These are phyloP conservation scores for Macrophya annulata DNA, from an alignment of 2,888 invertebrate species.

Conservation along the genomic window DNA sequence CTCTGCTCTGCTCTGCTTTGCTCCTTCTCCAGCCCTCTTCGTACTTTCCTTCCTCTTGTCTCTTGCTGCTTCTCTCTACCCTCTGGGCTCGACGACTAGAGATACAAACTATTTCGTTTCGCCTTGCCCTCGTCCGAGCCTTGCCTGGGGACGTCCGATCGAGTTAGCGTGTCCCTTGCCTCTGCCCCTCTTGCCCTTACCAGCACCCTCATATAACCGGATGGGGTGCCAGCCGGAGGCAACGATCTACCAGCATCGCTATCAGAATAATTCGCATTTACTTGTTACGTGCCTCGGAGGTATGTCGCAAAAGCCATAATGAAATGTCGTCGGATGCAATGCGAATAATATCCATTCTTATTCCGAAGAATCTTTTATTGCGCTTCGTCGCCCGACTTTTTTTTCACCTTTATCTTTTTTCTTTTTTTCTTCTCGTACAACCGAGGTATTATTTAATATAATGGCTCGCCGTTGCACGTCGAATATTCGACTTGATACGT, in stretches of 20 bases:
- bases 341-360: conserved; percentile 63
- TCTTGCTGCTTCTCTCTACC: conserved; percentile 54
- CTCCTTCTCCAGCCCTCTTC: conserved; percentile 59
- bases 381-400: background rate
- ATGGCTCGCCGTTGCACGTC: background rate
- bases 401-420: background rate
- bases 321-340: conserved; percentile 69
- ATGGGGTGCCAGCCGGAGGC: conserved; percentile 53
- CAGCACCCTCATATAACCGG: conserved; percentile 52
- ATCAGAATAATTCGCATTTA: conserved; percentile 70
- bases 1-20: background rate
- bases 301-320: conserved; percentile 62
- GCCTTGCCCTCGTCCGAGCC: conserved; percentile 60
- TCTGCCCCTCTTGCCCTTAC: conserved; percentile 61
- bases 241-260: conserved; percentile 50
- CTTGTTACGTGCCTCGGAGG: conserved; percentile 62
- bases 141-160: conserved; percentile 73
- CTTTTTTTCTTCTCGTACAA: background rate
- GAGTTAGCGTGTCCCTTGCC: conserved; percentile 69
- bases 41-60: conserved; percentile 43
- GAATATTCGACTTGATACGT: conserved; percentile 53
- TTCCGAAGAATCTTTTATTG: conserved; percentile 67
- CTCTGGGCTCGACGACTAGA: conserved; percentile 55
- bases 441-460: conserved; percentile 41
- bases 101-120: conserved; percentile 74